Evolutionary conservation across 2,113 vertebrate genomes (phyloP), one percentile per base, ranked within the genome.

Genomic region (Chloebia gouldiae): DNA sequence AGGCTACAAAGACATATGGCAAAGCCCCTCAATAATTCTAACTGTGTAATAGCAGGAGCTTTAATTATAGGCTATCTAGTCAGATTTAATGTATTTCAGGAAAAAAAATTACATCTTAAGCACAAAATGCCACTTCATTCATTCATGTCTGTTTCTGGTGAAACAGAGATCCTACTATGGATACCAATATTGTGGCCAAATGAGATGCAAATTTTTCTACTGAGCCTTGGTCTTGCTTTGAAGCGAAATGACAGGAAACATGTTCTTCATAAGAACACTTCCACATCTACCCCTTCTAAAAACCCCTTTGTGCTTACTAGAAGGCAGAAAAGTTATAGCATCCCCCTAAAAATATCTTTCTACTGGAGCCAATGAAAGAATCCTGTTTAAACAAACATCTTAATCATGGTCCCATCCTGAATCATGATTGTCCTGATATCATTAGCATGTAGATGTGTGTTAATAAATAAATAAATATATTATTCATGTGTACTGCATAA

Each of bases 21-120:
- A 73, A 80, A 77, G 40, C 79, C 59, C 83, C n/a, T 95, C 50
- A 86, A 37, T 96, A 91, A 91, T 95, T 97, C 81, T 84, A 94
- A 86, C 16, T 88, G 12, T 47, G 63, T 75, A 71, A 86, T 68
- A 92, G 21, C 25, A 92, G 65, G 35, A 93, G 81, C 64, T 27
- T 39, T 75, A 40, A 90, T 92, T 94, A 75, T 42, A 72, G 40
- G 24, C 54, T 71, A 40, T 70, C 28, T 40, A 76, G 23, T 5
- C 47, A 73, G 18, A 76, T 83, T 95, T 89, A 65, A 78, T 92
- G 31, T 64, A 73, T 57, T 66, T 90, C 61, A 83, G 7, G 18
- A 17, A 77, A 86, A 77, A 28, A 45, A 14, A 10, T 7, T 35
- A 12, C 14, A 28, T 64, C 39, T 84, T 89, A 88, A 90, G 25